phyloP scores from a whole-genome alignment of 2,888 invertebrate species.

The Sialis lutaria region DNA sequence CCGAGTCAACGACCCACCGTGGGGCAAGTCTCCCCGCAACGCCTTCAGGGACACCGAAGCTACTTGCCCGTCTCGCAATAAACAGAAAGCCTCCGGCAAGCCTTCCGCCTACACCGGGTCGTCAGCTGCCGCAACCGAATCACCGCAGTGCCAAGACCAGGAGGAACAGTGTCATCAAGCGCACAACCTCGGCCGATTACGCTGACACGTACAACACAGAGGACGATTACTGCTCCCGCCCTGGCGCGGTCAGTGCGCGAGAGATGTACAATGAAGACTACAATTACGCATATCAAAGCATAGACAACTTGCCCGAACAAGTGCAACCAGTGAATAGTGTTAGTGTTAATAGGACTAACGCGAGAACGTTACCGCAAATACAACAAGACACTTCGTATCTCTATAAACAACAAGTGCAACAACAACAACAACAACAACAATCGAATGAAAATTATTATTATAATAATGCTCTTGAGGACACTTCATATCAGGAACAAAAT shows the following conservation, averaged over 20 bases:
- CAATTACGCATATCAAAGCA: slow-evolving; percentile 52
- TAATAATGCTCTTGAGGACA: slow-evolving; percentile 17
- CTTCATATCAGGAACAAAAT: slow-evolving; percentile 10
- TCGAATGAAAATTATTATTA: slow-evolving; percentile 15
- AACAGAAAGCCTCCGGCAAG: slow-evolving; percentile 20
- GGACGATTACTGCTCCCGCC: slow-evolving; percentile 23
- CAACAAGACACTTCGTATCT: slow-evolving; percentile 13
- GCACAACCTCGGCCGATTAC: slow-evolving; percentile 25
- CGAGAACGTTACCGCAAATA: slow-evolving; percentile 5
- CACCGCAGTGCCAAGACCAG: slow-evolving; percentile 21
- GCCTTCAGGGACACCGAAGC: slow-evolving; percentile 23
- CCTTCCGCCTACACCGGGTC: slow-evolving; percentile 34
- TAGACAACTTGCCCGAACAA: slow-evolving; percentile 35
- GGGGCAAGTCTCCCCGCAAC: slow-evolving; percentile 27
- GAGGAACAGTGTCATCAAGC: slow-evolving; percentile 19
- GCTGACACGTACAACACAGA: slow-evolving; percentile 21
- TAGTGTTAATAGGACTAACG: slow-evolving; percentile 8
- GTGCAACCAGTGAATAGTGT: slow-evolving; percentile 6
- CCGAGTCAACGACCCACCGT: slow-evolving; percentile 20
- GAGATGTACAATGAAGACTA: slow-evolving; percentile 46
- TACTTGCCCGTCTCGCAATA: slow-evolving; percentile 14
- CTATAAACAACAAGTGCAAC: slow-evolving; percentile 16
- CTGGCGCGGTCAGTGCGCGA: slow-evolving; percentile 23
- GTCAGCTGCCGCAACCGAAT: slow-evolving; percentile 30
- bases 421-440: slow-evolving; percentile 13